phyloP scores from a whole-genome alignment of 2,888 invertebrate genomes.

The Lissonota sp. region DNA sequence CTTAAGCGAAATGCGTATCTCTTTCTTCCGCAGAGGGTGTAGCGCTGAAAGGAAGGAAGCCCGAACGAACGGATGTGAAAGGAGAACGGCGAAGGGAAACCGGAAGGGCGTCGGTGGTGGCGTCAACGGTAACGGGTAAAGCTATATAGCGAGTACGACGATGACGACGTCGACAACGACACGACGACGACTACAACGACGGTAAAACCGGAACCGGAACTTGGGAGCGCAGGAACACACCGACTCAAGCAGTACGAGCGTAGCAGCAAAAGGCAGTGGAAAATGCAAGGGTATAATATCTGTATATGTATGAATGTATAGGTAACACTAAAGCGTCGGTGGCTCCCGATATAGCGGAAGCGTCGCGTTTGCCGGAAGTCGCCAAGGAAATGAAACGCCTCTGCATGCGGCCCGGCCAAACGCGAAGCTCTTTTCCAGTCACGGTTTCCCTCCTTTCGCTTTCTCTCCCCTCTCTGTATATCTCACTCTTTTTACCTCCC shows the following conservation, averaged over 20 bases:
- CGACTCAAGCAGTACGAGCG: slow-evolving; percentile 63
- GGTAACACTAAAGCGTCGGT: slow-evolving; percentile 35
- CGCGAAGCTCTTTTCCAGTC: slow-evolving; percentile 41
- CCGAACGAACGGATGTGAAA: slow-evolving; percentile 76
- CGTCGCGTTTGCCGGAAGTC: slow-evolving; percentile 83
- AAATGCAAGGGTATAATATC: slow-evolving; percentile 15
- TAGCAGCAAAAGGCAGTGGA: slow-evolving; percentile 66
- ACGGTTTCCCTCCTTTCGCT: slow-evolving; percentile 13
- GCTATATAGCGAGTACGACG: slow-evolving; percentile 52
- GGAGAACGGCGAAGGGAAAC: slow-evolving; percentile 75
- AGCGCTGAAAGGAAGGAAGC: slow-evolving; percentile 68
- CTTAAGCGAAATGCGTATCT: slow-evolving; percentile 2
- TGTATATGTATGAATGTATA: slow-evolving; percentile 4
- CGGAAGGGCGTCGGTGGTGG: slow-evolving; percentile 70
- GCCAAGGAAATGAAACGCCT: slow-evolving; percentile 83
- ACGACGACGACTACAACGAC: slow-evolving; percentile 47
- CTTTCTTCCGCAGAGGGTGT: slow-evolving; percentile 35
- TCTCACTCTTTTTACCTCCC: slow-evolving; percentile 45
- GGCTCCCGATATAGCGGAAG: slow-evolving; percentile 80
- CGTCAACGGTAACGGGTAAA: slow-evolving; percentile 49
- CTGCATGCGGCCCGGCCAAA: slow-evolving; percentile 65
- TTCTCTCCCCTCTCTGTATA: too few species aligned
- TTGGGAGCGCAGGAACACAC: slow-evolving; percentile 76
- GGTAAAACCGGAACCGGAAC: slow-evolving; percentile 79
- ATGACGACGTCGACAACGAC: slow-evolving; percentile 53